These are phyloP conservation scores for Dicentrarchus labrax DNA, from an alignment of 2,113 vertebrate genomes.

Conservation along the genomic window DNA sequence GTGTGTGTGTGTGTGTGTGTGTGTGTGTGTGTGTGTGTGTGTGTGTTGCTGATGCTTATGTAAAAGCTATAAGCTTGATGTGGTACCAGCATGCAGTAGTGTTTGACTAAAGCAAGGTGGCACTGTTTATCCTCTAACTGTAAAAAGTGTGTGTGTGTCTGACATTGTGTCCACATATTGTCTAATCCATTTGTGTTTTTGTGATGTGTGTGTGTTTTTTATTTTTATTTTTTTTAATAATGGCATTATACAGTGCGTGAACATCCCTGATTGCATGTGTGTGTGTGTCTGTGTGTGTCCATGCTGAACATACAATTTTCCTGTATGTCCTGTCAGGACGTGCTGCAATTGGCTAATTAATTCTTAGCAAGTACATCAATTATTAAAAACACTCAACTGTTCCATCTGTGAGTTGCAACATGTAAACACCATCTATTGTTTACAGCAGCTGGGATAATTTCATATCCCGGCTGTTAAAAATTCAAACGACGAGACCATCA, in stretches of 20 bases:
- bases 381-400: conserved; percentile 59
- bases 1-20: conserved; percentile 53
- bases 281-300: conserved; percentile 7
- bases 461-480: conserved; percentile 35
- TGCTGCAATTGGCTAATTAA: conserved; percentile 54
- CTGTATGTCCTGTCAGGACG: conserved; percentile 16
- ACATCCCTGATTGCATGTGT: neutral
- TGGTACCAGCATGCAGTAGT: conserved; percentile 49
- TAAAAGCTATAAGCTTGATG: conserved; percentile 36
- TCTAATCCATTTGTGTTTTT: conserved; percentile 18
- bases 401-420: conserved; percentile 54
- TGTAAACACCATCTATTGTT: conserved; percentile 49
- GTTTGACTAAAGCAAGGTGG: conserved; percentile 68
- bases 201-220: neutral
- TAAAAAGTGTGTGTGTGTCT: neutral
- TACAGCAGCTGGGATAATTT: conserved; percentile 30
- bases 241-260: neutral
- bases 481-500: neutral
- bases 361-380: conserved; percentile 55
- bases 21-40: conserved; percentile 44
- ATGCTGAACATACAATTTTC: neutral
- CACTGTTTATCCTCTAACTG: conserved; percentile 71
- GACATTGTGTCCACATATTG: conserved; percentile 24
- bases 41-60: conserved; percentile 38
- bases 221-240: conserved; percentile 24